Base-by-base conservation (phyloP, 2,797 vertebrate species). In the Glossophaga mutica region DNA sequence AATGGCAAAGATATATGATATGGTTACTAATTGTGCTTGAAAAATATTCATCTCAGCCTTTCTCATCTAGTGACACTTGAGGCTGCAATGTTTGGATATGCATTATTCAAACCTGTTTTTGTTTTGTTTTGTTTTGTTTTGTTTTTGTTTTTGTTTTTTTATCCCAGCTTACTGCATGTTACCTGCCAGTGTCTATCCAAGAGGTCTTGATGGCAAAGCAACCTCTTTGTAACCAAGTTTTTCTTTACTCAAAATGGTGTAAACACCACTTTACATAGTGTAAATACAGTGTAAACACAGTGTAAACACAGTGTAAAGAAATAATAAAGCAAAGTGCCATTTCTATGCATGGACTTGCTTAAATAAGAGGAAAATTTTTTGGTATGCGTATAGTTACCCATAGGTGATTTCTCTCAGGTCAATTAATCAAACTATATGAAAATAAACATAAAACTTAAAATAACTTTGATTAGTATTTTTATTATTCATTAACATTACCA, bases 21-120 rank as follows among this genome's bases (percentile, higher is more conserved):
- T 24, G 24, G 94, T 95, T 95, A 95, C 96, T 94, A 95, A 97
- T 92, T 95, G 57, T 73, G 44, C 81, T 97, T 90, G 89, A 90
- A 97, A 98, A 97, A 65, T 87, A 48, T 87, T 92, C 67, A 84
- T 97, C 83, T 87, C 90, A 97, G 94, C 57, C 78, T 84, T 95
- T 46, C 57, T 96, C 95, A 79, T 97, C 97, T 95, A 96, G 95
- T 96, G 87, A 93, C 73, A 95, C 79, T 97, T 96, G 93, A 91
- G 76, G 91, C 71, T 85, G 34, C 96, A 55, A 6, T 96, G 46
- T 96, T 96, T 97, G 97, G 90, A 94, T 74, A 71, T 94, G 52
- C 96, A 96, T 97, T 98, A 97, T 96, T 97, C 94, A 95, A 97
- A 95, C 59, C 24, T 39, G 94, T 96, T 68, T 94, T n/a, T n/a